Conservation (phyloP, 2,797 vertebrate genomes). For the Erethizon dorsatum region DNA sequence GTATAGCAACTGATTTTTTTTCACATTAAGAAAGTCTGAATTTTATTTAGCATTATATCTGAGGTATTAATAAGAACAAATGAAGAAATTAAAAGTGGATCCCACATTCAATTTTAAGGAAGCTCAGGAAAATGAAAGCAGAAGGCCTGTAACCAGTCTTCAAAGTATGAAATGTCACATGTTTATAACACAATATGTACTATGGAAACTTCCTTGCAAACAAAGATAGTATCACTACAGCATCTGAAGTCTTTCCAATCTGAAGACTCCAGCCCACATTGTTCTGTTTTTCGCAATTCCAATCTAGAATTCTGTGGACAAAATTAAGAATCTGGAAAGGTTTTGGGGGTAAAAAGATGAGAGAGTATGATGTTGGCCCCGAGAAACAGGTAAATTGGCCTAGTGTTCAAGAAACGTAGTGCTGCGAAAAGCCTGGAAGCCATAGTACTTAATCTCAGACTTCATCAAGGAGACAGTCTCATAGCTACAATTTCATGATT, state of each 20-base stretch:
- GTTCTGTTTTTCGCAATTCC: conserved; percentile 24
- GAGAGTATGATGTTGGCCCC: background rate
- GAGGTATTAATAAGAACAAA: conserved; percentile 72
- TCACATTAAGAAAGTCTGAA: conserved; percentile 67
- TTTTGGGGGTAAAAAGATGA: conserved; percentile 29
- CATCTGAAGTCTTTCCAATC: conserved; percentile 25
- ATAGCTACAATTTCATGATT: conserved; percentile 58
- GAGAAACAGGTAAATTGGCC: conserved; percentile 53
- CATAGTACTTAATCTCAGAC: background rate
- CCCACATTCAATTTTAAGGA: conserved; percentile 61
- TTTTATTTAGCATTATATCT: conserved; percentile 78
- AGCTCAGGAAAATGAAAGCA: conserved; percentile 45
- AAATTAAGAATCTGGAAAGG: conserved; percentile 49
- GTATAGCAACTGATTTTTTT: background rate
- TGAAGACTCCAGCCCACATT: background rate
- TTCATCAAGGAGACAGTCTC: conserved; percentile 30
- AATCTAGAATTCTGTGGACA: conserved; percentile 30
- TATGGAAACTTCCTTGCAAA: background rate
- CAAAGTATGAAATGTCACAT: conserved; percentile 60
- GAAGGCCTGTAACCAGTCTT: conserved; percentile 44
- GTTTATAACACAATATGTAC: conserved; percentile 58
- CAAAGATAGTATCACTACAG: background rate
- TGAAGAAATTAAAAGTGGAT: conserved; percentile 67
- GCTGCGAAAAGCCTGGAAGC: conserved; percentile 3
- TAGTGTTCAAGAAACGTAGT: conserved; percentile 31